Evolutionary conservation across 1,140 invertebrate species (phyloP), one percentile per base, ranked within the genome.

Genomic region (Neodiprion pinetum): DNA sequence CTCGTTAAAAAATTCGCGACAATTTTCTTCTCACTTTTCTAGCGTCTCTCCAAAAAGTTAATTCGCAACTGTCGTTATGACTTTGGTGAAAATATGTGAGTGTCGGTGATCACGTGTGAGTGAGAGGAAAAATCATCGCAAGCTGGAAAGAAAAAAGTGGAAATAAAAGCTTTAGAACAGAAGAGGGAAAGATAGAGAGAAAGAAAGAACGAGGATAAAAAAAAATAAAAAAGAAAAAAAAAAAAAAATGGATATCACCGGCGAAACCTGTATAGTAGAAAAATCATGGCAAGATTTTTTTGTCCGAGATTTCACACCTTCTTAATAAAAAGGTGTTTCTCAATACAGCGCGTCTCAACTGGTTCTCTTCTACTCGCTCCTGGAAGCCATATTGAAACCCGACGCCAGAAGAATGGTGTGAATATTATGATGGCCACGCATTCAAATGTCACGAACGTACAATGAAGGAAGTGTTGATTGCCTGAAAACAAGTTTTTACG

Each of bases 381-480:
- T 84, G 80, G 67, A 23, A 69, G 80, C 80, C 76, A 82, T 80
- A 77, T 75, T 77, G 86, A 83, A 87, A 87, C 78, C 77, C 77
- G 83, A 87, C 73, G 80, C 82, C 71, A 72, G 73, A 77, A 76
- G 81, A 82, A 84, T 78, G 80, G 85, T 85, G 82, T 86, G 87
- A 87, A 88, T 86, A 87, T 87, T 87, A 83, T 85, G 84, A 81
- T 86, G 84, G 81, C 77, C 81, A 76, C 74, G 79, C 76, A 84
- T 86, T 84, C 78, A 86, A 77, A 70, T 85, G 83, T 77, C 82
- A 88, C 71, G 21, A 49, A 50, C 9, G 75, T 68, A 88, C 86
- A 88, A 88, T 83, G 78, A 73, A 71, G 76, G 67, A 86, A 87
- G 85, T 88, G 85, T 87, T 88, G 86, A 88, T 88, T 86, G 81